Base-by-base conservation (phyloP, 2,888 invertebrate genomes). In the Anoplius nigerrimus region DNA sequence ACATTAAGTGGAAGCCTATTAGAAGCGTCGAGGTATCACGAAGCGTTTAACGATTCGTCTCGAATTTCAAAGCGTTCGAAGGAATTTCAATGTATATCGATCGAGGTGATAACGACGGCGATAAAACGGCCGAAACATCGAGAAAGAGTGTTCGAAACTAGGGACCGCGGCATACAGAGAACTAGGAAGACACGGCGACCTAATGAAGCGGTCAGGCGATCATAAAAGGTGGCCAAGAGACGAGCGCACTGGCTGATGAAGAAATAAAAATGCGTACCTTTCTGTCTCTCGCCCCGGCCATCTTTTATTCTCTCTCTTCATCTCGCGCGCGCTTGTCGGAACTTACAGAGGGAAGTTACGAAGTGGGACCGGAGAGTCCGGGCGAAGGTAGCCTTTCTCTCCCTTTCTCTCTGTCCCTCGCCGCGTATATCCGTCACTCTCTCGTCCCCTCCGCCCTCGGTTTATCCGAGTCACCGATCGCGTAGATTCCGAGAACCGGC, bases 401-500 rank as follows among this genome's bases (percentile, higher is more conserved):
- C 59, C 61, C 61, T 42, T 57, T 64, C 51, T 42, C 56, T 45
- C 60, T 21, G 21, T 21, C 46, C 71, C 71, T 65, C 24, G 1
- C 22, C n/a, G 53, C 22, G 5, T 27, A 13, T 48, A 22, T 24
- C 60, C 43, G 27, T 52, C 52, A 13, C 20, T 60, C 21, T 27
- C n/a, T 34, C n/a, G 16, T 27, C 21, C 13, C 15, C 42, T 22
- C 51, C 21, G n/a, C 11, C 43, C 18, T 24, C 62, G 53, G 83
- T 24, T 62, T 77, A 78, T 78, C 77, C 77, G 77, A 85, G 78
- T 82, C 79, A 85, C 87, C 87, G 88, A 89, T 89, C 89, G 86
- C 84, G 85, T 87, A 85, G 86, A 88, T 89, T 88, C 88, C 85
- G 62, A 87, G 88, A 89, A 89, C 76, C 75, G 75, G 63, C 81